These are phyloP conservation scores for Oryzias melastigma DNA, from an alignment of 2,113 vertebrate species.

Conservation along the genomic window DNA sequence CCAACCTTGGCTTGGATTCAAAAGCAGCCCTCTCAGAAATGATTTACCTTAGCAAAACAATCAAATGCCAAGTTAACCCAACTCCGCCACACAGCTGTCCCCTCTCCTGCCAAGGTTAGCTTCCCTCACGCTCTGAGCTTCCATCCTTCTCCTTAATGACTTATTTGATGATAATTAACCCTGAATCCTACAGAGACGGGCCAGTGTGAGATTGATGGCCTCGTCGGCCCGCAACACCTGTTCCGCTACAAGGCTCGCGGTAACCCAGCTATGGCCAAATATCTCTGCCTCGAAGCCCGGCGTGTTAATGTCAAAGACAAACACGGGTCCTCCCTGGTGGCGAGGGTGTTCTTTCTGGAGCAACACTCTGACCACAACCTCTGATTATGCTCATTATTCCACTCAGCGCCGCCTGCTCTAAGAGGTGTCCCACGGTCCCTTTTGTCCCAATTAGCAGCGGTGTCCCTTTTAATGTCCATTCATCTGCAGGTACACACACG, in stretches of 20 bases:
- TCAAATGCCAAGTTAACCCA: slow-evolving; percentile 48
- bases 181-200: slow-evolving; percentile 76
- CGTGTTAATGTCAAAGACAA: slow-evolving; percentile 76
- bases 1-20: neutral
- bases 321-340: slow-evolving; percentile 68
- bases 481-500: slow-evolving; percentile 37
- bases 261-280: slow-evolving; percentile 71
- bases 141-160: slow-evolving; percentile 76
- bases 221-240: slow-evolving; percentile 75
- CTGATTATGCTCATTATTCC: slow-evolving; percentile 69
- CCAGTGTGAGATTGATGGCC: slow-evolving; percentile 77
- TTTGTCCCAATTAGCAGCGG: slow-evolving; percentile 64
- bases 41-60: slow-evolving; percentile 45
- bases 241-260: slow-evolving; percentile 67
- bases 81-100: slow-evolving; percentile 44
- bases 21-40: slow-evolving; percentile 1
- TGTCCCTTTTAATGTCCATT: slow-evolving; percentile 53
- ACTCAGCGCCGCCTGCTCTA: slow-evolving; percentile 42
- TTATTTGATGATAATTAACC: slow-evolving; percentile 82
- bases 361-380: slow-evolving; percentile 67
- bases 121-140: slow-evolving; percentile 58
- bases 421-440: slow-evolving; percentile 41
- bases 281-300: slow-evolving; percentile 67
- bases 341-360: slow-evolving; percentile 56
- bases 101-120: slow-evolving; percentile 67